Evolutionary conservation across 2,888 invertebrate genomes (phyloP).

Genomic region (Parelbella ahira): DNA sequence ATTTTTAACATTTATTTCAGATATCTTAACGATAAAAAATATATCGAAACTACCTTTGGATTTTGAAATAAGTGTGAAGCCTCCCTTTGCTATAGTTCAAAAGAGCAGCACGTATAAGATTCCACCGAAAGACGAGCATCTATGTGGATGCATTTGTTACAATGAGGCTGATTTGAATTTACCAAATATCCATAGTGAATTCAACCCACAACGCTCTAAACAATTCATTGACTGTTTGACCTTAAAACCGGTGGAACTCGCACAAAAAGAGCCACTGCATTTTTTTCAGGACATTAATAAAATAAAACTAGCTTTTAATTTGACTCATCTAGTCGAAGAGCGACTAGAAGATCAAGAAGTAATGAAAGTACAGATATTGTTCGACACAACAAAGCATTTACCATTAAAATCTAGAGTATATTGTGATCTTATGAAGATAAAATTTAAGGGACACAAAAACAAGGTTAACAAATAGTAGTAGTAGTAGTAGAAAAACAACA

Average conservation of each 20-base stretch:
- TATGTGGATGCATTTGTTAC: constrained; percentile 64
- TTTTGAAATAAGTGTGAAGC: constrained; percentile 63
- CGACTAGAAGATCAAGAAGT: constrained; percentile 63
- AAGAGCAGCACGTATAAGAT: constrained; percentile 60
- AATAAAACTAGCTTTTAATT: constrained; percentile 66
- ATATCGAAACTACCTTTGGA: constrained; percentile 72
- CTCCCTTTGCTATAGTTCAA: constrained; percentile 73
- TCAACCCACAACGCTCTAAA: constrained; percentile 46
- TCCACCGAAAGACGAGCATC: constrained; percentile 46
- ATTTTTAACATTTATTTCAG: too few relatives aligned
- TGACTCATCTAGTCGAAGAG: constrained; percentile 59
- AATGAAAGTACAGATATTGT: constrained; percentile 68
- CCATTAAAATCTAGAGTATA: constrained; percentile 61
- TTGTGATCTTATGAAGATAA: constrained; percentile 59
- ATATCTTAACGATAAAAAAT: constrained; percentile 78
- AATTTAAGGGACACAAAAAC: constrained; percentile 69
- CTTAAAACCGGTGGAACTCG: constrained; percentile 53
- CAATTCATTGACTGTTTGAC: constrained; percentile 62
- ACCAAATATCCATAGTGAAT: constrained; percentile 44
- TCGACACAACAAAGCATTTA: constrained; percentile 67
- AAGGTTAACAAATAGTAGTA: constrained; percentile 43
- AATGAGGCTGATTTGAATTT: constrained; percentile 57
- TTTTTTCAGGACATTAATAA: constrained; percentile 70
- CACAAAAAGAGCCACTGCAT: constrained; percentile 50
- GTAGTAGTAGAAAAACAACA: too few relatives aligned